Base-by-base conservation (phyloP, 1,140 invertebrate genomes). In the Ceratina japonica region DNA sequence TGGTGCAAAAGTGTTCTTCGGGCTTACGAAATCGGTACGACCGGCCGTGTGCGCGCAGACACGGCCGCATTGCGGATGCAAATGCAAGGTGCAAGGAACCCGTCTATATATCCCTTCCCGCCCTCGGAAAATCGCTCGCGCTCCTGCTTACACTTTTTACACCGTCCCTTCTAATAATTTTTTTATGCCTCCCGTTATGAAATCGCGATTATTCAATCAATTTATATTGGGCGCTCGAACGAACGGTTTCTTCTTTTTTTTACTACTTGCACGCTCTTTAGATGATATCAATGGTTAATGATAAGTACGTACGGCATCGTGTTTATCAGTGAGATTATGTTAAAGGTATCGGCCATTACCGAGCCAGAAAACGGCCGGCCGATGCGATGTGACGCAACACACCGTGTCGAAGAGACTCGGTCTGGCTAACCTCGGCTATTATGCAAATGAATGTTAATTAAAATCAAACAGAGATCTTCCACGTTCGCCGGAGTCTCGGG, bases 381-480 rank as follows among this genome's bases (percentile, higher is more conserved):
- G 54, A 24, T 27, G 15, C 3, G 18, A n/a, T 18, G 49, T 84
- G 83, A 85, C 68, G 83, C 70, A 85, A 85, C 79, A n/a, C 37
- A 44, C 37, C 37, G 10, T 10, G 58, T 16, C 49, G 61, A 66
- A 51, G 82, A 84, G 66, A 49, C 54, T 73, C 69, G 69, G 20
- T 62, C 75, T 31, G 71, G 70, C 70, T 65, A 84, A 85, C 79
- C 86, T 82, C 87, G 77, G 82, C 79, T 85, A 88, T 91, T 90
- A 90, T 91, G 90, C 87, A 90, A 91, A 91, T 91, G 81, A 84
- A 86, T 83, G 87, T 88, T 89, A 90, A 91, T 89, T 89, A 90
- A 91, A 88, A 90, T 86, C 83, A 88, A 90, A 90, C 89, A 89
- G 86, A 89, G 86, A 77, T 86, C 77, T 72, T 75, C 77, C 72